Evolutionary conservation across 2,797 vertebrate genomes (phyloP).

Genomic region (Notolabrus celidotus): DNA sequence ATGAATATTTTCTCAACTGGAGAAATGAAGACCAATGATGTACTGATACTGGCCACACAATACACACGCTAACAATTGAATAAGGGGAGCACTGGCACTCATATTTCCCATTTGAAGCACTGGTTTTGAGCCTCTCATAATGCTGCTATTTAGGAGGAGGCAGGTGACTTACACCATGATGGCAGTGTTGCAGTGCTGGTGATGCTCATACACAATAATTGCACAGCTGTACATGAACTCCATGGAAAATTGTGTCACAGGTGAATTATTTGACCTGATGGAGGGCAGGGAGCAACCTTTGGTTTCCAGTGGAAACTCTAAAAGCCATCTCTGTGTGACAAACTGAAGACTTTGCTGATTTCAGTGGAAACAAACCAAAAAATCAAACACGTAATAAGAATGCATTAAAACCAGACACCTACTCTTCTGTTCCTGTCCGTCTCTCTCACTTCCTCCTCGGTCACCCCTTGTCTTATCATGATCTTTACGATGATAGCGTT

Average conservation of each 20-base stretch:
- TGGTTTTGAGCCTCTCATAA: neutral
- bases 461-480: constrained; percentile 90
- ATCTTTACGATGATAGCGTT: constrained; percentile 90
- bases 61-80: too few relatives aligned
- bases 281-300: neutral
- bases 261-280: neutral
- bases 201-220: neutral
- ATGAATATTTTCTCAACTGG: too few relatives aligned
- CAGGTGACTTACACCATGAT: neutral
- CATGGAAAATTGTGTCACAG: neutral
- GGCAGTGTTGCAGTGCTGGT: neutral
- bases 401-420: constrained; percentile 63
- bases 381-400: neutral
- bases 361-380: neutral
- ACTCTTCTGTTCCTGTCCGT: constrained; percentile 94
- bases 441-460: constrained; percentile 88
- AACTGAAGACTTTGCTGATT: neutral
- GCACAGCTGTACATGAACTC: neutral
- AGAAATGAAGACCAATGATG: too few relatives aligned
- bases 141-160: neutral
- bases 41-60: too few relatives aligned
- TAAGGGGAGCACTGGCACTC: too few relatives aligned
- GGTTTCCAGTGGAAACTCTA: too few relatives aligned
- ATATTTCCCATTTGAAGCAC: neutral
- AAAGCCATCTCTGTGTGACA: neutral